A percentile compares a stretch with the other conserved stretches of the same genome.
These are phyloP conservation scores for Mus pahari DNA, from an alignment of 2,113 vertebrate genomes.

Conservation along the genomic window DNA sequence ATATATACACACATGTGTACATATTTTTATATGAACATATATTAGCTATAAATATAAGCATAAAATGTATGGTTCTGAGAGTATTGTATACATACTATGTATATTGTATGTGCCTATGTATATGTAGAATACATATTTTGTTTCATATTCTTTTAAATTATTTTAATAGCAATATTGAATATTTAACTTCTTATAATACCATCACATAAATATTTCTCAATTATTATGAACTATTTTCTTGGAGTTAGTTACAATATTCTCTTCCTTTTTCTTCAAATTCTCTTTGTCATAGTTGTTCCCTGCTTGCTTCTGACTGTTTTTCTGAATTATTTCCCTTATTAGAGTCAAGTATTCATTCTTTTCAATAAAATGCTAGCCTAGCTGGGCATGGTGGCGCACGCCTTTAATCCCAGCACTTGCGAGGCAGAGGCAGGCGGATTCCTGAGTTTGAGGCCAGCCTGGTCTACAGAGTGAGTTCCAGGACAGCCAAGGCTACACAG, in stretches of 20 bases:
- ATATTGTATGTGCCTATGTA: neutral
- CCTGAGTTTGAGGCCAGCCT: too few species aligned
- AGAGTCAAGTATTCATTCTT: conserved; percentile 24
- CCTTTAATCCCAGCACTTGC: too few species aligned
- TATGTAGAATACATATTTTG: neutral
- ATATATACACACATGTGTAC: too few species aligned
- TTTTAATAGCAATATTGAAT: neutral
- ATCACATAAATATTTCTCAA: neutral
- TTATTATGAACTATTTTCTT: neutral
- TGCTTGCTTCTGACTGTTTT: conserved; percentile 6
- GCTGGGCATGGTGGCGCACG: too few species aligned
- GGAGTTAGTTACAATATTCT: conserved; percentile 25
- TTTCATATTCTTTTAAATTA: neutral
- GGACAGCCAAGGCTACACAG: too few species aligned
- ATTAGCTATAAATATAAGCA: neutral
- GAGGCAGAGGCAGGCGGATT: too few species aligned
- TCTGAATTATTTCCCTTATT: conserved; percentile 7
- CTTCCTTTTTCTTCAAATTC: neutral
- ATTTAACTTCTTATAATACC: neutral
- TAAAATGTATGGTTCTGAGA: neutral
- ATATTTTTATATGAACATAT: too few species aligned
- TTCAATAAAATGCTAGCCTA: conserved; percentile 56
- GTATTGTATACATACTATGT: neutral
- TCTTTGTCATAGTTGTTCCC: neutral
- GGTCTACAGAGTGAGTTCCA: too few species aligned